phyloP scores from a whole-genome alignment of 35 echinoderm and acorn worm species.

The Patiria miniata region DNA sequence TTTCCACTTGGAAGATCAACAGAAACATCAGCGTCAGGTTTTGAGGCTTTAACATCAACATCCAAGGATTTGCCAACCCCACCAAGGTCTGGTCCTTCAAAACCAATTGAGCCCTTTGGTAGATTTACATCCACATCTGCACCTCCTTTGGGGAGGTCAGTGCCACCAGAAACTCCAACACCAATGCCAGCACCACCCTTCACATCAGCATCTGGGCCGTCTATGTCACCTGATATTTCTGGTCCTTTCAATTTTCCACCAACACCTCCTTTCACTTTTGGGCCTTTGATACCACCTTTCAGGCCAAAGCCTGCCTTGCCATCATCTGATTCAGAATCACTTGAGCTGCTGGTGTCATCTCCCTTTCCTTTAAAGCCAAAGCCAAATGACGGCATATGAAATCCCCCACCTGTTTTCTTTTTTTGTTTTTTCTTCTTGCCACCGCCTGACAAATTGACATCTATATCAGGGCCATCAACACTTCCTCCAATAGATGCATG shows the following conservation, averaged over 20 bases:
- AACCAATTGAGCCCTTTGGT: constrained; percentile 1
- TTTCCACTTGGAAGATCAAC: constrained; percentile 41
- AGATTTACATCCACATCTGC: constrained; percentile 30
- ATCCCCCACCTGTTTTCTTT: constrained; percentile 50
- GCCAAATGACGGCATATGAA: constrained; percentile 53
- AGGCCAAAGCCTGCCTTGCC: constrained; percentile 35
- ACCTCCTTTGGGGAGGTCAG: too few relatives aligned
- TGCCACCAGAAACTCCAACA: constrained; percentile 32
- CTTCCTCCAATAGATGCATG: background rate
- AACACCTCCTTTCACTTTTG: constrained; percentile 54
- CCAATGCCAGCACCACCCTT: constrained; percentile 21
- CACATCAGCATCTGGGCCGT: constrained; percentile 7
- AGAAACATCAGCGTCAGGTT: constrained; percentile 55
- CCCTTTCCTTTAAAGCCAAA: constrained; percentile 18
- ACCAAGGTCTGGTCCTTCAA: constrained; percentile 21
- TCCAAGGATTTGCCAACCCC: constrained; percentile 44
- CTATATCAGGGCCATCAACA: too few relatives aligned
- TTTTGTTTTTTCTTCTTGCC: constrained; percentile 61
- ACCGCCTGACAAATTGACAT: too few relatives aligned
- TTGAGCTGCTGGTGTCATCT: constrained; percentile 11
- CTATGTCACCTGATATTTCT: constrained; percentile 35
- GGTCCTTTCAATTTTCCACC: constrained; percentile 38
- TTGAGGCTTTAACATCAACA: constrained; percentile 43
- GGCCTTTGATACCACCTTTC: constrained; percentile 34
- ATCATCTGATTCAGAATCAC: constrained; percentile 38